Evolutionary conservation across 1,140 invertebrate species (phyloP), one percentile per base, ranked within the genome.

Genomic region (Trachelipus rathkii): DNA sequence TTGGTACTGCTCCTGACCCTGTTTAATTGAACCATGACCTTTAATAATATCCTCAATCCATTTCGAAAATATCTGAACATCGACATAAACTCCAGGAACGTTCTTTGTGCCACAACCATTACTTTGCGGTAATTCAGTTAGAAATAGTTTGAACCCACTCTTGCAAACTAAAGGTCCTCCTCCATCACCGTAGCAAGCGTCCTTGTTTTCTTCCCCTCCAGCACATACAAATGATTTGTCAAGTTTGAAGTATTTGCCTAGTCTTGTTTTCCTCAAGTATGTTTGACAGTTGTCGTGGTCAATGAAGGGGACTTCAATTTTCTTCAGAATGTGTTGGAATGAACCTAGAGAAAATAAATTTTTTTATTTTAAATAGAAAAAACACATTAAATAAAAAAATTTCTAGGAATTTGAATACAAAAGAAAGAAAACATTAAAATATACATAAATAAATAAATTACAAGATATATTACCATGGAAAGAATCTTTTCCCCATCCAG

Each of bases 401-500:
- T n/a, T n/a, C n/a, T n/a, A n/a, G n/a, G n/a, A n/a, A n/a, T n/a
- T n/a, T 33, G 1, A 33, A 33, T 33, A 33, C 33, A 1, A 33
- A 33, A 33, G 33, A 33, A 33, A 33, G 33, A 6, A 33, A 3
- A 3, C 33, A 33, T 33, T 33, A 33, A 33, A 33, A 33, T 3
- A 33, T 3, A 33, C 1, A 33, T 3, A 33, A 33, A 33, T 33
- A 33, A 33, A 33, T 33, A 33, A 33, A 33, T 33, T 33, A 33
- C 2, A 33, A 33, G 50, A 15, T 60, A 3, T 19, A 60, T 66
- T 82, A 66, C 86, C 85, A 76, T 87, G 87, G 73, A 89, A 89
- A 43, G 85, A 84, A 77, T 89, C 86, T 83, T 93, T 94, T 24
- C 93, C 93, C 93, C 93, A 95, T 19, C 93, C 93, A 75, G 89